Conservation (phyloP, 2,888 invertebrate genomes). For the Hydraecia micacea region DNA sequence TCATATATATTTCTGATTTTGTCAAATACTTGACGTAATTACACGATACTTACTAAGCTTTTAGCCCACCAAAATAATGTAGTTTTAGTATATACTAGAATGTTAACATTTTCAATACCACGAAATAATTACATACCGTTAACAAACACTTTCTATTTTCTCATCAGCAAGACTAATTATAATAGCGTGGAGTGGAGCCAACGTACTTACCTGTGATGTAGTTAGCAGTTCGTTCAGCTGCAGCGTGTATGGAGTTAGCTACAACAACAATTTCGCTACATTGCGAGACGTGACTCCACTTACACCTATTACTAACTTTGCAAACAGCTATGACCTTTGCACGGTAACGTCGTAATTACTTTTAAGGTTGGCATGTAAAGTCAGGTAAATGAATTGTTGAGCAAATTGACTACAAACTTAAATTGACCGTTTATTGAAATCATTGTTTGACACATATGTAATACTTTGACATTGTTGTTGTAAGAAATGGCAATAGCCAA, state of each 20-base stretch:
- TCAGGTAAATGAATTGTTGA: background rate
- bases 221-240: conserved; percentile 51
- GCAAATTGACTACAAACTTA: background rate
- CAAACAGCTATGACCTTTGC: conserved; percentile 55
- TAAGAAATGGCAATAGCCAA: background rate
- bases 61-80: background rate
- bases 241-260: conserved; percentile 44
- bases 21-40: background rate
- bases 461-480: background rate
- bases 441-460: background rate
- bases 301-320: conserved; percentile 52
- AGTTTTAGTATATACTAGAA: background rate
- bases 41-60: background rate
- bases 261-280: conserved; percentile 51
- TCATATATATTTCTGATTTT: too few species aligned
- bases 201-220: conserved; percentile 34
- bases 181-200: conserved; percentile 34
- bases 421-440: background rate
- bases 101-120: background rate
- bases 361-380: conserved; percentile 15
- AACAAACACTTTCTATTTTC: background rate
- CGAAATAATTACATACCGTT: conserved; percentile 18
- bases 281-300: conserved; percentile 51
- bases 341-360: conserved; percentile 35
- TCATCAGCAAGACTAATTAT: conserved; percentile 34